Evolutionary conservation across 2,113 vertebrate genomes (phyloP).

Genomic region (Lathamus discolor): DNA sequence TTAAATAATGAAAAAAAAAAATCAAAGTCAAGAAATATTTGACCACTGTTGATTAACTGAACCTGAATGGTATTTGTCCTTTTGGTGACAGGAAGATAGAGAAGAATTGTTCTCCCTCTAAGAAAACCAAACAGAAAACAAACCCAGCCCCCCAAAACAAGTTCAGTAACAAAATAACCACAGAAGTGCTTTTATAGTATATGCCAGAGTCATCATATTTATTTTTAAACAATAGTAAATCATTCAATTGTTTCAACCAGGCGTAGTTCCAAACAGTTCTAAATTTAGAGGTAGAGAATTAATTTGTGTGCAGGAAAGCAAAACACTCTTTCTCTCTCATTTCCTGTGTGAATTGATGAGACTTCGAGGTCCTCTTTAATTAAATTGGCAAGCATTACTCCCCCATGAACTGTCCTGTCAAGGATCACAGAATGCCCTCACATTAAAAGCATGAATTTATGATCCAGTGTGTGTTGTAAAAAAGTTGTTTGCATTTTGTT

Average conservation of each 20-base stretch:
- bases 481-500: neutral
- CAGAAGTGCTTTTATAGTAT: neutral
- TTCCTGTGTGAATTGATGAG: conserved; percentile 17
- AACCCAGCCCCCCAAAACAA: neutral
- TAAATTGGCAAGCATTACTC: neutral
- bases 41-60: neutral
- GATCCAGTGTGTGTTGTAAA: neutral
- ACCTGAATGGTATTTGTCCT: neutral
- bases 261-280: conserved; percentile 37
- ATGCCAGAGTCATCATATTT: neutral
- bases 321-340: neutral
- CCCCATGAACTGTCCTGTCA: neutral
- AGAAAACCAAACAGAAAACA: neutral
- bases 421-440: neutral
- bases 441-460: neutral
- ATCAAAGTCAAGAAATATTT: neutral
- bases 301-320: neutral
- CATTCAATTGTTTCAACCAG: conserved; percentile 18
- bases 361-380: neutral
- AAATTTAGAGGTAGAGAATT: neutral
- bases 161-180: neutral
- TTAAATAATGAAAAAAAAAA: neutral
- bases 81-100: neutral
- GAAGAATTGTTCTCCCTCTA: neutral
- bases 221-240: conserved; percentile 52